phyloP scores from a whole-genome alignment of 2,888 invertebrate species.

The Antheraea assamensis region DNA sequence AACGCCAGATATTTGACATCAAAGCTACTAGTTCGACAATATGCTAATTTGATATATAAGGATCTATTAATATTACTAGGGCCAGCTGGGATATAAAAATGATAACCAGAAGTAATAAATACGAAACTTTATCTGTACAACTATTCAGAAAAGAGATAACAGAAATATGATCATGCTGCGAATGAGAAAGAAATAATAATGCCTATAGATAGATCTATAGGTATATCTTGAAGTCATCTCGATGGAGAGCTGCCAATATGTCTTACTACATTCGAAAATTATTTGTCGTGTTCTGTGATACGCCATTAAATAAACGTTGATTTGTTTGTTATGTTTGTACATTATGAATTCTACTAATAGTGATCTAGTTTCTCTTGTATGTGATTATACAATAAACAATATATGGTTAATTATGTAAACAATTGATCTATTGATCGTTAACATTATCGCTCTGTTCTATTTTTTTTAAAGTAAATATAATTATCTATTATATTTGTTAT shows the following conservation, averaged over 20 bases:
- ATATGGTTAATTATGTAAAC: too few species aligned
- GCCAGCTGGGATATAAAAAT: neutral
- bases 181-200: neutral
- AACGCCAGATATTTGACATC: too few species aligned
- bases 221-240: neutral
- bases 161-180: neutral
- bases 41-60: too few species aligned
- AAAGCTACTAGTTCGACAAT: too few species aligned
- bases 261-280: neutral
- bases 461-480: too few species aligned
- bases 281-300: slow-evolving; percentile 2
- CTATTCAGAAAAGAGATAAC: neutral
- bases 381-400: too few species aligned
- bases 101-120: neutral
- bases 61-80: too few species aligned
- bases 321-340: neutral
- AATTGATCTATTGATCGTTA: too few species aligned
- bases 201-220: neutral
- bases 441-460: too few species aligned
- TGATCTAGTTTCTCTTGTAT: neutral
- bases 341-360: neutral
- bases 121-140: neutral
- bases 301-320: slow-evolving; percentile 9
- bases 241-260: neutral
- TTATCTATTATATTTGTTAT: too few species aligned